Evolutionary conservation across 2,797 vertebrate genomes (phyloP).

Genomic region (Sebastes variabilis): DNA sequence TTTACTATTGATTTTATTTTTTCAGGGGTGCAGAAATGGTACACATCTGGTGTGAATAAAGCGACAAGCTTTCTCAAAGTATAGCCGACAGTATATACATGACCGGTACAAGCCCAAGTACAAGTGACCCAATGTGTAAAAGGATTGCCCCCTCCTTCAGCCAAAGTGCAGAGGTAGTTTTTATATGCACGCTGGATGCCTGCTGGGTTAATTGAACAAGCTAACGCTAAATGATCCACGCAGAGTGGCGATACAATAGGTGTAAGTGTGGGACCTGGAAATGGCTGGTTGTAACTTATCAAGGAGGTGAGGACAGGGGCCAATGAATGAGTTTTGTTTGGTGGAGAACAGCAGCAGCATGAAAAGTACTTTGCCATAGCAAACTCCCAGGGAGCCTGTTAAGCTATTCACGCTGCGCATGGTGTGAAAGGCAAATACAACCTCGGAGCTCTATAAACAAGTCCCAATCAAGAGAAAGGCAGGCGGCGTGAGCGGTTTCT

Average conservation of each 20-base stretch:
- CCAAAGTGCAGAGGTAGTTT: background rate
- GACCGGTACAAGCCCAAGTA: background rate
- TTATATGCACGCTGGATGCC: background rate
- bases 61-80: background rate
- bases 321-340: conserved; percentile 29
- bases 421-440: conserved; percentile 59
- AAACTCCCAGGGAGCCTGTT: conserved; percentile 53
- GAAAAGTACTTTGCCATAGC: conserved; percentile 59
- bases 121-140: background rate
- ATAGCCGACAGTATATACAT: background rate
- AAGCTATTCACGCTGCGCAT: conserved; percentile 55
- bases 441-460: conserved; percentile 47
- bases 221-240: background rate
- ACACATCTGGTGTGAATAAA: background rate
- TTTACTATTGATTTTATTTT: background rate
- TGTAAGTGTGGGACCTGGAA: conserved; percentile 42
- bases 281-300: conserved; percentile 27
- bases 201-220: conserved; percentile 34
- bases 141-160: background rate
- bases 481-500: conserved; percentile 6
- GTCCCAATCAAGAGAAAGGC: conserved; percentile 41
- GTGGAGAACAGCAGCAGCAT: conserved; percentile 56
- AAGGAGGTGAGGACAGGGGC: conserved; percentile 34
- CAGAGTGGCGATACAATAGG: conserved; percentile 15
- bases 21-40: background rate